A percentile compares a stretch with the other conserved stretches of the same genome.
Conservation (phyloP, 2,888 invertebrate genomes). For the Erebia ligea region DNA sequence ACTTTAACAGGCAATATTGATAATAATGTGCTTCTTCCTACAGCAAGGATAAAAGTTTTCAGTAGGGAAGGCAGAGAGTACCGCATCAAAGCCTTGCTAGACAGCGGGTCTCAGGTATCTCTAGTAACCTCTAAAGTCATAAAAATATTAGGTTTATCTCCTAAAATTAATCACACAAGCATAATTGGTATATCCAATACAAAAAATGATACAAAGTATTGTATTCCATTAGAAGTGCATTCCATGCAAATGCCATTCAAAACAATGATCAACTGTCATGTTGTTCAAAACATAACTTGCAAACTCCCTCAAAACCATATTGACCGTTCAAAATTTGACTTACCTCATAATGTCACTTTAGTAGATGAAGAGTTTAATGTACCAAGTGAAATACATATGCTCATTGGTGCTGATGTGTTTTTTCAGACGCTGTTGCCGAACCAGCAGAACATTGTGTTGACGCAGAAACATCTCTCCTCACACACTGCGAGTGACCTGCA, state of each 20-base stretch:
- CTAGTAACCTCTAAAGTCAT: not conserved
- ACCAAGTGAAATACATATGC: constrained; percentile 1
- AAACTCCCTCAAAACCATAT: constrained; percentile 1
- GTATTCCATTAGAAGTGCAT: constrained; percentile 4
- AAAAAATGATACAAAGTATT: not conserved
- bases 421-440: not conserved
- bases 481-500: not conserved
- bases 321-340: not conserved
- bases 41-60: constrained; percentile 3
- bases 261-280: constrained; percentile 1
- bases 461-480: not conserved
- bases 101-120: constrained; percentile 1
- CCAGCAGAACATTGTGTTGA: not conserved
- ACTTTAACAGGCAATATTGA: constrained; percentile 1
- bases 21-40: constrained; percentile 1
- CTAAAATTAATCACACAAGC: constrained; percentile 2
- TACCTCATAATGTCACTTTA: not conserved
- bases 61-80: constrained; percentile 1
- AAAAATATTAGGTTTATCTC: constrained; percentile 6
- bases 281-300: not conserved
- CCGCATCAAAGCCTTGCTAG: not conserved
- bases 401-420: not conserved
- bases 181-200: constrained; percentile 3
- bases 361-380: not conserved
- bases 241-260: not conserved